Evolutionary conservation across 2,888 invertebrate species (phyloP), one percentile per base, ranked within the genome.

Genomic region (Lymantria dispar): DNA sequence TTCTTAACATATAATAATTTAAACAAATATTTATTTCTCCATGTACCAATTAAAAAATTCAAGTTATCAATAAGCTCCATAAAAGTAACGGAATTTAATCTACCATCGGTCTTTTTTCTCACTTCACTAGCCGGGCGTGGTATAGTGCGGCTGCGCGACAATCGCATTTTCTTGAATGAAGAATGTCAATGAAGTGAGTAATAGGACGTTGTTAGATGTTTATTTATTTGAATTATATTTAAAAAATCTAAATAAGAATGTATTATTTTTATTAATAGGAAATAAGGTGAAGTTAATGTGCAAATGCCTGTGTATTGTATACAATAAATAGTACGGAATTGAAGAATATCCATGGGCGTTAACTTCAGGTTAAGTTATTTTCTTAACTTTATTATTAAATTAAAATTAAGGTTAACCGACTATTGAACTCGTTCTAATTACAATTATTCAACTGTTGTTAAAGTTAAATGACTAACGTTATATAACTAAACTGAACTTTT

Each of bases 81-180:
- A 52, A 54, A 43, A 11, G 45, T 50, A 61, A 52, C 70, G 22
- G 22, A 22, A 22, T 22, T 69, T 58, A 66, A 60, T 13, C 45
- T 64, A 14, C 8, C 13, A 67, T 59, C 78, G 76, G 68, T 75
- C 72, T 65, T 74, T 56, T 8, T 13, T 12, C 40, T 7, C 22
- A 22, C 43, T 59, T 47, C 70, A 67, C 68, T 73, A 70, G 74
- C 81, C 89, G 89, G 89, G 89, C 89, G 89, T 90, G 89, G 89
- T 88, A 83, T 81, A 82, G 87, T 88, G 83, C 85, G 88, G 72
- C 80, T 90, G 88, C 87, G 89, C 87, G 78, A 83, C 76, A 68
- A 62, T 62, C 53, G 64, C 64, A 50, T 68, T 74, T 82, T 78
- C 73, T 68, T 75, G 73, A 79, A 80, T 81, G 83, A 83, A 84